Base-by-base conservation (phyloP, 2,888 invertebrate species). In the Drosophila mimica region DNA sequence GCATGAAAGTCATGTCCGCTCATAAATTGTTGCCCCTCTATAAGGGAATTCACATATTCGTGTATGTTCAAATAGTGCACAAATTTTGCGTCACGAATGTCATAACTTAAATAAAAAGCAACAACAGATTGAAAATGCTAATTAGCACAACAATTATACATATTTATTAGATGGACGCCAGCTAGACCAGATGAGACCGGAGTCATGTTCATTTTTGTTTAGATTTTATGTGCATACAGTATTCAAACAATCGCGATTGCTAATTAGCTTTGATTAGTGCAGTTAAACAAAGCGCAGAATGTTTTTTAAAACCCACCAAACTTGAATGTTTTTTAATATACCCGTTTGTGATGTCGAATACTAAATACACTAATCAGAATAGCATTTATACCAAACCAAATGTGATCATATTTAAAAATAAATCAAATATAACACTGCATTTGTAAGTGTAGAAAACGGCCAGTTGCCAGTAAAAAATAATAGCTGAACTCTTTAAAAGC, bases 1-100 rank as follows among this genome's bases (percentile, higher is more conserved):
- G 85, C 85, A 86, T 86, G 85, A 89, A 89, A 86, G 89, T 78
- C 85, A 82, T 84, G 88, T 89, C 85, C 83, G 89, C 85, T 89
- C 81, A 70, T 84, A 84, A 88, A 85, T 84, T 70, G 73, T 51
- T 51, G 67, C 77, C 82, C 71, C 67, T 73, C 69, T 46, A 67
- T 76, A 62, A 38, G 6, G 31, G 4, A 51, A 49, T 46, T 62
- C 40, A 51, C 48, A 63, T 57, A 31, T 38, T 40, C n/a, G 20
- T 68, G 68, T 71, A 59, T 71, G 62, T 64, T 52, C 70, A 82
- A 83, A 71, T 73, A 76, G 75, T 84, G 75, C 79, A 75, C 70
- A 72, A 70, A 76, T 80, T 15, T 88, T 70, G 66, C 74, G 72
- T 69, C 89, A 81, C 83, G 81, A 88, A 85, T 83, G 86, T 79